Evolutionary conservation across 2,888 invertebrate genomes (phyloP).

Genomic region (Acronicta leporina): DNA sequence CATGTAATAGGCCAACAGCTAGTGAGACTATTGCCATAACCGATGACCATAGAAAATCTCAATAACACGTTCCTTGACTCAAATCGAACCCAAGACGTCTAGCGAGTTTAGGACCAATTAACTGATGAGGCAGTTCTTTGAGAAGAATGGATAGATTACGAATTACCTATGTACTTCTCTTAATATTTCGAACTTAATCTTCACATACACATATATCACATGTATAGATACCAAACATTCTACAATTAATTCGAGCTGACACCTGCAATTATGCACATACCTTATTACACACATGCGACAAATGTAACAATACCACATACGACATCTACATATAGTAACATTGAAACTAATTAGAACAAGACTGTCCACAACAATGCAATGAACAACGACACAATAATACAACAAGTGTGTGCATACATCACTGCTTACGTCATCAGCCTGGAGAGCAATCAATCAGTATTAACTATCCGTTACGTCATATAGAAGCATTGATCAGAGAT

Average conservation of each 20-base stretch:
- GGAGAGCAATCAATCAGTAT: constrained; percentile 49
- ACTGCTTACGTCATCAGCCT: constrained; percentile 49
- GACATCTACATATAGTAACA: constrained; percentile 15
- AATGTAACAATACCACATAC: constrained; percentile 26
- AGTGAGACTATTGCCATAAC: too few species aligned
- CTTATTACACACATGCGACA: constrained; percentile 8
- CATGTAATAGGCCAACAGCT: too few species aligned
- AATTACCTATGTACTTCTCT: too few species aligned
- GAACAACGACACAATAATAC: constrained; percentile 41
- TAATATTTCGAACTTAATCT: too few species aligned
- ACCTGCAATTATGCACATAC: constrained; percentile 21
- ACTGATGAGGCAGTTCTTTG: too few species aligned
- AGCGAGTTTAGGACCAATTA: too few species aligned
- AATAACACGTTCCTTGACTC: too few species aligned
- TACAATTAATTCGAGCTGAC: constrained; percentile 27
- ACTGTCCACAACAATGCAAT: constrained; percentile 39
- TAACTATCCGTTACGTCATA: constrained; percentile 37
- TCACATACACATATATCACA: too few species aligned
- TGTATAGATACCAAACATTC: background rate
- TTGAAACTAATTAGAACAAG: constrained; percentile 46
- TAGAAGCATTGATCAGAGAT: constrained; percentile 33
- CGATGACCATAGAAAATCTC: too few species aligned
- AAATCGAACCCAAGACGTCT: too few species aligned
- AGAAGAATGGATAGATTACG: too few species aligned
- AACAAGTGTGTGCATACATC: constrained; percentile 31